Evolutionary conservation across 2,797 vertebrate species (phyloP).

Genomic region (Sparus aurata): DNA sequence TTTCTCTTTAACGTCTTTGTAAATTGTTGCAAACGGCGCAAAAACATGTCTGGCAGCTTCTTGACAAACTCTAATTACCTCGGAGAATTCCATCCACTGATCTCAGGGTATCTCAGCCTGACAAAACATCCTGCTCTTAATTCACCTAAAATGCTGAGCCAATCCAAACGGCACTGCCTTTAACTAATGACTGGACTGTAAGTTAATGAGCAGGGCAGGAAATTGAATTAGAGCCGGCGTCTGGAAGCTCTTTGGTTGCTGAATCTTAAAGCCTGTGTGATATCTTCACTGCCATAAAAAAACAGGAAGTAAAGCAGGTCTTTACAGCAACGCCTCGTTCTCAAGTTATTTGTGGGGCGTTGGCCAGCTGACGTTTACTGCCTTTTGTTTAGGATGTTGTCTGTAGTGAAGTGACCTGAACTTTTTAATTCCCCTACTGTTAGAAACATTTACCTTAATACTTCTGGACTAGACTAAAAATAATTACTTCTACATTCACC

Average conservation of each 20-base stretch:
- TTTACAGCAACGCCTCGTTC: constrained; percentile 52
- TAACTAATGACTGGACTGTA: constrained; percentile 66
- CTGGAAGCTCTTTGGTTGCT: constrained; percentile 63
- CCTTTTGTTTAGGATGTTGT: constrained; percentile 19
- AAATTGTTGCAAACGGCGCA: constrained; percentile 46
- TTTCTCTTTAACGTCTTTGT: constrained; percentile 39
- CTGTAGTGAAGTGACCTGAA: neutral
- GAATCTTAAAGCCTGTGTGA: constrained; percentile 39
- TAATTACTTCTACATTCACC: too few relatives aligned
- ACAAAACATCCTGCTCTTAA: constrained; percentile 35
- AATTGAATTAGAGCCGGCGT: constrained; percentile 61
- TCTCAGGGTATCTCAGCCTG: constrained; percentile 35
- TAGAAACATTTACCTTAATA: neutral
- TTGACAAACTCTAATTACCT: constrained; percentile 41
- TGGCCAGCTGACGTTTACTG: constrained; percentile 40
- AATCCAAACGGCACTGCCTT: constrained; percentile 53
- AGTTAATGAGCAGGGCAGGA: constrained; percentile 73
- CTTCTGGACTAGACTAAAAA: too few relatives aligned
- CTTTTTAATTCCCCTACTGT: neutral
- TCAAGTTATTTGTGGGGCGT: constrained; percentile 37
- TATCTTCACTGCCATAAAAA: constrained; percentile 49
- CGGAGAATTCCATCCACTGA: constrained; percentile 33
- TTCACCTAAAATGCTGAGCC: constrained; percentile 63
- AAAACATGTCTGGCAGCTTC: constrained; percentile 28
- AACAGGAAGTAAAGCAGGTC: constrained; percentile 36